Evolutionary conservation across 2,797 vertebrate species (phyloP), one percentile per base, ranked within the genome.

Genomic region (Lacerta agilis): DNA sequence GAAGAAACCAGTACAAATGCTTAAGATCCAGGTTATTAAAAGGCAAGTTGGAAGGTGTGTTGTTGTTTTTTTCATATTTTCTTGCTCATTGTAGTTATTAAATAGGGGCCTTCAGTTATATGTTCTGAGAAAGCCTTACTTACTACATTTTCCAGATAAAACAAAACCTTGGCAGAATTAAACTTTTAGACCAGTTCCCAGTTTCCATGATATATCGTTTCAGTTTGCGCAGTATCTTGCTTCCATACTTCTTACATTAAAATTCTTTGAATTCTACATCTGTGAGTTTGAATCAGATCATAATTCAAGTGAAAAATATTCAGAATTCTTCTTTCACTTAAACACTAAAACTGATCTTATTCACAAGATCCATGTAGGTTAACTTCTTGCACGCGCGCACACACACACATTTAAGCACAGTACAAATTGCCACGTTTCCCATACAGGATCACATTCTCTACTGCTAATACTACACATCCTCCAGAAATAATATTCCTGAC

Each of bases 241-340:
- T 64, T 49, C 87, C 87, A 85, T 75, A 66, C 18, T 80, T 75
- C 73, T 88, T 73, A 66, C 33, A 81, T 84, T 88, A 83, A 83
- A 83, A 78, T 83, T 88, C 76, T 83, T 88, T 73, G 43, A 80
- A 88, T 88, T 88, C 82, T 71, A 84, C 45, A 38, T 72, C 45
- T 55, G 80, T 71, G 58, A 81, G 49, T 82, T 82, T 87, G 69
- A 87, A 75, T 33, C 79, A 61, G 79, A 76, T 83, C 33, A n/a
- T 78, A 79, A 88, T 61, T 85, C 67, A 36, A 84, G 1, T 36
- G 78, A 64, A 85, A 81, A 79, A 88, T 88, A 88, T 66, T 75
- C 45, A 49, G 77, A 88, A 73, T 79, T 88, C 73, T 83, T 88
- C 69, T 80, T 55, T 25, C 66, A 8, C n/a, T 36, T 64, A 72